phyloP scores from a whole-genome alignment of 2,113 vertebrate species.

The Sinocyclocheilus grahami region DNA sequence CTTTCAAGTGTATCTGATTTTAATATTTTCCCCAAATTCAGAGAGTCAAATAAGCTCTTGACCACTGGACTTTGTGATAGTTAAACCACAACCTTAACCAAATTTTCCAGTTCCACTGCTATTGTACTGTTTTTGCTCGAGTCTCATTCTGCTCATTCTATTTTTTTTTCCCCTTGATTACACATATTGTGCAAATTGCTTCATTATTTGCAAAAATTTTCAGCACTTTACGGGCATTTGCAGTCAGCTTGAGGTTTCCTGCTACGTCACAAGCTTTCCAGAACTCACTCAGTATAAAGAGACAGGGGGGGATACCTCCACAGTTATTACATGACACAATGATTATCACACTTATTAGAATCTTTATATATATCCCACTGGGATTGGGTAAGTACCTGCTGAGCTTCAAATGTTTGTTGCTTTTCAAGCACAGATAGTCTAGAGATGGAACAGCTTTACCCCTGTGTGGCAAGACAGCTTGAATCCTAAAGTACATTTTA shows the following conservation, averaged over 20 bases:
- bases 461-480: neutral
- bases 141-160: slow-evolving; percentile 41
- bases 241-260: slow-evolving; percentile 60
- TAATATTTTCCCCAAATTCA: slow-evolving; percentile 15
- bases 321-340: slow-evolving; percentile 44
- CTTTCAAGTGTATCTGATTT: neutral
- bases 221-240: slow-evolving; percentile 41
- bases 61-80: slow-evolving; percentile 24
- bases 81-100: slow-evolving; percentile 9
- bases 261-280: slow-evolving; percentile 48
- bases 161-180: slow-evolving; percentile 44
- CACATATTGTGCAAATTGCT: slow-evolving; percentile 53
- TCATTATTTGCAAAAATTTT: slow-evolving; percentile 42
- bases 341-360: slow-evolving; percentile 49
- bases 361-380: slow-evolving; percentile 36
- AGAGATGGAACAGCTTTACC: neutral
- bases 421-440: slow-evolving; percentile 10
- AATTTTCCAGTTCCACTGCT: slow-evolving; percentile 19
- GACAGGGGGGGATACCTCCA: slow-evolving; percentile 40
- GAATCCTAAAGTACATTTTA: neutral
- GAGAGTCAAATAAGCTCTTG: slow-evolving; percentile 10
- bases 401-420: slow-evolving; percentile 9
- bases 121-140: slow-evolving; percentile 43
- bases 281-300: slow-evolving; percentile 54
- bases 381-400: slow-evolving; percentile 49